These are phyloP conservation scores for Mesitornis unicolor DNA, from an alignment of 2,113 vertebrate genomes.

Conservation along the genomic window DNA sequence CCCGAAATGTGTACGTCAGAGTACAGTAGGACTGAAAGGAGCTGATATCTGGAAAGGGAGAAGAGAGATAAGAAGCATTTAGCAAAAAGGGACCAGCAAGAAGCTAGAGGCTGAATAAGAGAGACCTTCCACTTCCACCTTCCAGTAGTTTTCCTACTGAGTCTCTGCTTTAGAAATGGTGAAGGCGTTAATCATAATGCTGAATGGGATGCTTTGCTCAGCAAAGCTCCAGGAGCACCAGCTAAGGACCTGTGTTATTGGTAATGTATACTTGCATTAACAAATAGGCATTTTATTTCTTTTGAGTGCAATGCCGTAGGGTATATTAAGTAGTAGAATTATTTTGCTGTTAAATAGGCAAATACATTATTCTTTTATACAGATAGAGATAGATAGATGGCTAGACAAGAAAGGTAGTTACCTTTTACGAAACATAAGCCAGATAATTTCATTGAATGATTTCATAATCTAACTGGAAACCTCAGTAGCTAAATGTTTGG, in stretches of 20 bases:
- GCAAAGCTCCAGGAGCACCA: not conserved
- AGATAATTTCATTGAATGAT: not conserved
- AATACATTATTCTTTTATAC: not conserved
- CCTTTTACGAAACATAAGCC: not conserved
- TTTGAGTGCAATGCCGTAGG: not conserved
- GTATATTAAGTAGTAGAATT: not conserved
- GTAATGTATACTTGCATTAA: conserved; percentile 15
- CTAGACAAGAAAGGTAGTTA: not conserved
- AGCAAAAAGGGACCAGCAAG: not conserved
- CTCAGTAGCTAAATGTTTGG: not conserved
- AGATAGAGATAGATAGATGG: not conserved
- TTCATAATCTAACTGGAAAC: not conserved
- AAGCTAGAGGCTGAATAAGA: not conserved
- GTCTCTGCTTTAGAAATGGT: not conserved
- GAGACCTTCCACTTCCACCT: not conserved
- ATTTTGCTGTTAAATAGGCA: not conserved
- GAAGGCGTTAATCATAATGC: not conserved
- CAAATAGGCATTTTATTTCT: not conserved
- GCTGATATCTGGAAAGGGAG: not conserved
- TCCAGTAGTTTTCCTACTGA: not conserved
- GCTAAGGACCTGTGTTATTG: not conserved
- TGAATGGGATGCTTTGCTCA: not conserved
- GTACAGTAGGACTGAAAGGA: not conserved
- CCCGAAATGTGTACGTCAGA: not conserved
- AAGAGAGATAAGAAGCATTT: not conserved